phyloP scores from a whole-genome alignment of 2,113 vertebrate genomes.

The Oreotrochilus melanogaster region DNA sequence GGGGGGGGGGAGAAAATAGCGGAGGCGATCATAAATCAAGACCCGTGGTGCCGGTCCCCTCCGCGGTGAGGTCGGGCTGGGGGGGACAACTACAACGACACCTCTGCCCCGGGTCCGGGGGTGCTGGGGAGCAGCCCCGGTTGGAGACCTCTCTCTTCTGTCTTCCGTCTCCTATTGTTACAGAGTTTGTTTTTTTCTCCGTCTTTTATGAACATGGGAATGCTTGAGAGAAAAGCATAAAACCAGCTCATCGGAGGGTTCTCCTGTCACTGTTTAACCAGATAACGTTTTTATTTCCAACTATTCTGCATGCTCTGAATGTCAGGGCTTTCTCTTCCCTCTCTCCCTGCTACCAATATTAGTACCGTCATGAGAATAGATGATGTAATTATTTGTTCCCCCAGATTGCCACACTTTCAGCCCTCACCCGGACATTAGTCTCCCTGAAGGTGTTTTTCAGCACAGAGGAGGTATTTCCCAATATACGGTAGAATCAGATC shows the following conservation, averaged over 20 bases:
- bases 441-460: neutral
- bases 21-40: slow-evolving; percentile 71
- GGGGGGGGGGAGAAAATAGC: neutral
- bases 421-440: neutral
- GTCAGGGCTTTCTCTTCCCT: neutral
- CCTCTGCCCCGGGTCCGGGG: too few relatives aligned
- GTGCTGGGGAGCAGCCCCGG: neutral
- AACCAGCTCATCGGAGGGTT: neutral
- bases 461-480: fast-evolving
- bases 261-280: neutral
- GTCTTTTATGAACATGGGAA: fast-evolving
- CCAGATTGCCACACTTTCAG: fast-evolving
- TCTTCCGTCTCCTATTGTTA: fast-evolving
- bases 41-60: neutral
- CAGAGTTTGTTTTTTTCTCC: too few relatives aligned
- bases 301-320: neutral
- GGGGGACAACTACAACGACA: neutral
- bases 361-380: fast-evolving
- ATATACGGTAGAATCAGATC: neutral
- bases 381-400: neutral
- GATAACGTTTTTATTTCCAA: neutral
- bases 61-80: slow-evolving; percentile 20
- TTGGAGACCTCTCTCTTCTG: fast-evolving
- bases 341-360: too few relatives aligned
- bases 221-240: neutral